Evolutionary conservation across 2,113 vertebrate species (phyloP).

Genomic region (Myotis brandtii): DNA sequence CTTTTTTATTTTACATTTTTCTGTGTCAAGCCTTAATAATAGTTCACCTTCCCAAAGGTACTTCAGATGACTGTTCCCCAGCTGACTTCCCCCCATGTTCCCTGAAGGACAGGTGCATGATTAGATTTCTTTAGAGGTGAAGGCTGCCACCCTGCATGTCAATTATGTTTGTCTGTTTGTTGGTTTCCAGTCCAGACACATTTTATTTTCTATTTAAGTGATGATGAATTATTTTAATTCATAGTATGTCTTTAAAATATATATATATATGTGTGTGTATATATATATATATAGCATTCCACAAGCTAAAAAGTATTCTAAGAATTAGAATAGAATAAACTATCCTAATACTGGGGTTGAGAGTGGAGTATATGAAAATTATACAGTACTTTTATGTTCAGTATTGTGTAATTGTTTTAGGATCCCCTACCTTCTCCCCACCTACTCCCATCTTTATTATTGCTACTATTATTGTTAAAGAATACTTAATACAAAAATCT

Average conservation of each 20-base stretch:
- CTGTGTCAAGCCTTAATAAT: not conserved
- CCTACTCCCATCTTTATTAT: not conserved
- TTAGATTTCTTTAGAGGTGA: constrained; percentile 66
- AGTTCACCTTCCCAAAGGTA: constrained; percentile 50
- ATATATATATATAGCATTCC: not conserved
- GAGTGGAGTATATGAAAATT: constrained; percentile 5
- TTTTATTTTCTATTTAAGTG: constrained; percentile 46
- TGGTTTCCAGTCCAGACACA: constrained; percentile 52
- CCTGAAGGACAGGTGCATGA: constrained; percentile 75
- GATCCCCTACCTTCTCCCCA: not conserved
- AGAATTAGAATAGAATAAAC: constrained; percentile 55
- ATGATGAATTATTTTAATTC: constrained; percentile 57
- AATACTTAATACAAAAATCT: not conserved
- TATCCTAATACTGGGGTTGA: constrained; percentile 19
- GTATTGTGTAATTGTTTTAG: constrained; percentile 36
- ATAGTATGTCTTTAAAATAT: constrained; percentile 11
- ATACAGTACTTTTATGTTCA: not conserved
- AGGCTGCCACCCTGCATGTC: constrained; percentile 68
- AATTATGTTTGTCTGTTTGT: constrained; percentile 63
- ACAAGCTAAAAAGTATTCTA: not conserved
- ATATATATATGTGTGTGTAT: not conserved
- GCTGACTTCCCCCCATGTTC: not conserved
- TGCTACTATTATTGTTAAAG: not conserved
- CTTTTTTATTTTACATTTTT: constrained; percentile 57
- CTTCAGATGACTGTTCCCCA: constrained; percentile 37